A percentile compares a stretch with the other conserved stretches of the same genome.
phyloP scores from a whole-genome alignment of 2,113 vertebrate species.

The Ceyx margarethae region DNA sequence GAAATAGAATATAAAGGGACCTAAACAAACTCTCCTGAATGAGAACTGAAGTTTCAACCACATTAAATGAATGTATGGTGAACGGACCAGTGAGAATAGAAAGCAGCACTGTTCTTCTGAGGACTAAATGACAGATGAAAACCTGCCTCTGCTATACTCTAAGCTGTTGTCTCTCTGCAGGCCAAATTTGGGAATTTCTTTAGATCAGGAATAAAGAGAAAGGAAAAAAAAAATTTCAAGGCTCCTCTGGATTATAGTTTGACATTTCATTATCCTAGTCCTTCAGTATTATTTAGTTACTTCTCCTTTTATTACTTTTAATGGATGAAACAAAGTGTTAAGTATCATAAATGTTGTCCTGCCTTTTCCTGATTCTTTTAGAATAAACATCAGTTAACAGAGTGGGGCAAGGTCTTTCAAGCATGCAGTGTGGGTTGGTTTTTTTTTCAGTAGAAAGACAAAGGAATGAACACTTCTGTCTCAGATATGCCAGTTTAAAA shows the following conservation, averaged over 20 bases:
- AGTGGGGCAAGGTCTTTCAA: neutral
- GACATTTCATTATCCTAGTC: neutral
- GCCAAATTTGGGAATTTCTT: neutral
- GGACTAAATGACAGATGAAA: neutral
- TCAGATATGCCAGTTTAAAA: neutral
- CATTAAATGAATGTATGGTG: neutral
- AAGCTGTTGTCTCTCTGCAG: neutral
- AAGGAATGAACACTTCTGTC: neutral
- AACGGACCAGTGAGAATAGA: neutral
- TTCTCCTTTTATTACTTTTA: neutral
- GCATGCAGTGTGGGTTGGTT: neutral
- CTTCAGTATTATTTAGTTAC: neutral
- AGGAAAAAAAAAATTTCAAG: neutral
- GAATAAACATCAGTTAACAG: neutral
- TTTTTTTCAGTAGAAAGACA: neutral
- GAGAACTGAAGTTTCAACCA: neutral
- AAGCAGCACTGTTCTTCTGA: neutral
- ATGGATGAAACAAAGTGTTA: neutral
- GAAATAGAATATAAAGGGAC: neutral
- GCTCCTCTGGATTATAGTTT: neutral
- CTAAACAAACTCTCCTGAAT: neutral
- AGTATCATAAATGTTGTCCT: neutral
- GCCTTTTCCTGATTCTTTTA: neutral
- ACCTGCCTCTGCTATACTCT: neutral
- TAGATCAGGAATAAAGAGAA: neutral